Evolutionary conservation across 1,140 invertebrate genomes (phyloP).

Genomic region (Pomacea maculata): DNA sequence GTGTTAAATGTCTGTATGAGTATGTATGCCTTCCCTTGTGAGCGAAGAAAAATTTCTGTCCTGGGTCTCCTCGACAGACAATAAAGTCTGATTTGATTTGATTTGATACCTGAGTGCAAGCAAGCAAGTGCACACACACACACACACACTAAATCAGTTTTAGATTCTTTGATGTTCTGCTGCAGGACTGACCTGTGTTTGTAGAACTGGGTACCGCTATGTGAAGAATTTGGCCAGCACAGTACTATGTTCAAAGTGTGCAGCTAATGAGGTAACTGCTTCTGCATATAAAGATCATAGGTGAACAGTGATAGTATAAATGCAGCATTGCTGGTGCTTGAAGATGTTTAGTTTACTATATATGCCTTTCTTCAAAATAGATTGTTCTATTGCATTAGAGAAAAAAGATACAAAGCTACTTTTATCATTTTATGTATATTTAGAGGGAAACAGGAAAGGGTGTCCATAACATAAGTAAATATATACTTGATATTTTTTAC

Average conservation of each 20-base stretch:
- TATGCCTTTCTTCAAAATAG: neutral
- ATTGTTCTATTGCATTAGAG: neutral
- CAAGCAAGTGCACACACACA: neutral
- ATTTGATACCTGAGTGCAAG: neutral
- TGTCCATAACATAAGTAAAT: too few relatives aligned
- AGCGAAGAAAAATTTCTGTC: too few relatives aligned
- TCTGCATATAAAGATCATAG: neutral
- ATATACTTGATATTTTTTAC: too few relatives aligned
- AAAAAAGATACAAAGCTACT: neutral
- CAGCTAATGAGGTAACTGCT: constrained; percentile 28
- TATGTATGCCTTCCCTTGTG: too few relatives aligned
- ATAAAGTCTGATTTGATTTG: neutral
- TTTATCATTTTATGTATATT: neutral
- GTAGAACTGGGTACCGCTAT: constrained; percentile 45
- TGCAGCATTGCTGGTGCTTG: neutral
- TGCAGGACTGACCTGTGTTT: constrained; percentile 57
- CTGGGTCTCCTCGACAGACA: too few relatives aligned
- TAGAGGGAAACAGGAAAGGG: too few relatives aligned
- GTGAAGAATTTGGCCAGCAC: constrained; percentile 48
- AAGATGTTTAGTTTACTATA: neutral
- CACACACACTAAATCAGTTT: constrained; percentile 7
- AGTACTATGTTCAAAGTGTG: constrained; percentile 50
- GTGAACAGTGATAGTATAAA: neutral
- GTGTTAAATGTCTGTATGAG: too few relatives aligned
- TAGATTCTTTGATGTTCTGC: constrained; percentile 6